phyloP scores from a whole-genome alignment of 92 coral and sea anemone species.

The Epizoanthus scotinus region DNA sequence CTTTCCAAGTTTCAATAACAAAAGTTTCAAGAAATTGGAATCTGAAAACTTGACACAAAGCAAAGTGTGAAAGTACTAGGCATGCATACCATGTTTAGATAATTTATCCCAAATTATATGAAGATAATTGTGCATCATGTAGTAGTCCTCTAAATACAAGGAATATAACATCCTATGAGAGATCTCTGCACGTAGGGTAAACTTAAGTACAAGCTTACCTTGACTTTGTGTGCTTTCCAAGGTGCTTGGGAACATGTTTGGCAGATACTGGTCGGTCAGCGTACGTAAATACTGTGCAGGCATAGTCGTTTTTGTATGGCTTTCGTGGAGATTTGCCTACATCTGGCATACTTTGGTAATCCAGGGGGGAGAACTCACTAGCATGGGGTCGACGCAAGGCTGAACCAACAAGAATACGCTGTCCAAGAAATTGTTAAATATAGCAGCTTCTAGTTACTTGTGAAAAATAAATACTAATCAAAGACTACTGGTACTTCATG shows the following conservation, averaged over 20 bases:
- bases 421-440: not conserved
- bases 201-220: slow-evolving; percentile 40
- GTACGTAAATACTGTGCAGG: slow-evolving; percentile 86
- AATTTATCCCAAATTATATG: not conserved
- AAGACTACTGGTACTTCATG: no score
- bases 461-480: no score
- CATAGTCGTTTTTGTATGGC: slow-evolving; percentile 73
- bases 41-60: no score
- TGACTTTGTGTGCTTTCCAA: slow-evolving; percentile 89
- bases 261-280: slow-evolving; percentile 87
- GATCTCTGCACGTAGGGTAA: no score
- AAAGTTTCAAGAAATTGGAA: no score
- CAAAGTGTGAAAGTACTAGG: no score
- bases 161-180: no score
- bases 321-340: slow-evolving; percentile 84
- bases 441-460: no score
- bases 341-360: slow-evolving; percentile 94
- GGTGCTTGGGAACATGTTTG: slow-evolving; percentile 55
- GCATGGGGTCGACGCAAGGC: slow-evolving; percentile 99
- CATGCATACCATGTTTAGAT: no score
- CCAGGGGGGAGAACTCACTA: slow-evolving; percentile 79
- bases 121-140: not conserved
- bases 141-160: not conserved
- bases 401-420: slow-evolving; percentile 93
- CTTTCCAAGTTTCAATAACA: no score